Evolutionary conservation across 2,888 invertebrate species (phyloP).

Genomic region (Coleophora deauratella): DNA sequence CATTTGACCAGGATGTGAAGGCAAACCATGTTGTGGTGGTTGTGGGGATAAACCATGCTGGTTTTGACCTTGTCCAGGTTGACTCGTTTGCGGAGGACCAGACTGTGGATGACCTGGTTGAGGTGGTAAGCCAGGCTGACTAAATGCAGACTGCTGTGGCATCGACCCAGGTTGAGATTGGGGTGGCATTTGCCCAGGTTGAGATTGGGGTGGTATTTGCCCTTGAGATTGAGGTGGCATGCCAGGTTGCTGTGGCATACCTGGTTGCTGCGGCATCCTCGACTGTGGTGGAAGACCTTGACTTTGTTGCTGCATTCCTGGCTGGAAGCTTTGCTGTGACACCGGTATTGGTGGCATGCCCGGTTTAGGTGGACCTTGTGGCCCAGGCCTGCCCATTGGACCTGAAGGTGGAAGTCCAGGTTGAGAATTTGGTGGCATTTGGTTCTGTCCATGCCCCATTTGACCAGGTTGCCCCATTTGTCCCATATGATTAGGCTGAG

Average conservation of each 20-base stretch:
- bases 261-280: slow-evolving; percentile 19
- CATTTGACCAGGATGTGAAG: slow-evolving; percentile 29
- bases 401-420: slow-evolving; percentile 19
- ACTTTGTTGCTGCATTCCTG: slow-evolving; percentile 16
- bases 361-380: slow-evolving; percentile 12
- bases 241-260: slow-evolving; percentile 4
- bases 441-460: slow-evolving; percentile 15
- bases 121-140: slow-evolving; percentile 18
- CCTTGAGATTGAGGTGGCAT: slow-evolving; percentile 2
- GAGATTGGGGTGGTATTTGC: slow-evolving; percentile 12
- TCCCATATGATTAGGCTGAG: slow-evolving; percentile 28
- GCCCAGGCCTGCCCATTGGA: slow-evolving; percentile 20
- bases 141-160: slow-evolving; percentile 17
- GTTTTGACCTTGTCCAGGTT: slow-evolving; percentile 18
- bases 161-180: slow-evolving; percentile 14
- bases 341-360: slow-evolving; percentile 7
- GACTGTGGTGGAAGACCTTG: slow-evolving; percentile 20
- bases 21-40: slow-evolving; percentile 23
- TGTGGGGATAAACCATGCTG: slow-evolving; percentile 21
- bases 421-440: slow-evolving; percentile 32
- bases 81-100: slow-evolving; percentile 9
- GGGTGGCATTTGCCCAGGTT: slow-evolving; percentile 11
- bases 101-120: no score
- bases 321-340: slow-evolving; percentile 3
- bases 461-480: background rate